Percentiles rank a stretch among this genome's conserved stretches.
These are phyloP conservation scores for Hyposoter dolosus DNA, from an alignment of 2,888 invertebrate species.

Conservation along the genomic window DNA sequence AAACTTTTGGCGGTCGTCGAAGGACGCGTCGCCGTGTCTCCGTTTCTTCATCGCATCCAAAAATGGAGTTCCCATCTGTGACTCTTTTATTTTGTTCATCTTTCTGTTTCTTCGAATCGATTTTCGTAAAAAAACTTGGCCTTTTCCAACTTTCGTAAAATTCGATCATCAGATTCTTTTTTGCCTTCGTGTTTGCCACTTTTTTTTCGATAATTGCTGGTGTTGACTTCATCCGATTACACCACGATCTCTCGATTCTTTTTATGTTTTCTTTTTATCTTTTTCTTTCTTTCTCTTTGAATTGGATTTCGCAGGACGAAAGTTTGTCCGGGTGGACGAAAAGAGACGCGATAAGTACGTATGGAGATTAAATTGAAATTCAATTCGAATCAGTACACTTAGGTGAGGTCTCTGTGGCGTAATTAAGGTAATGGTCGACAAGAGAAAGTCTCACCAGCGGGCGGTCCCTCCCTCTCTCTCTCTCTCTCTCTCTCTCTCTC, in stretches of 20 bases:
- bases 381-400: conserved; percentile 67
- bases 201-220: neutral
- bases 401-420: conserved; percentile 60
- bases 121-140: neutral
- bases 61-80: neutral
- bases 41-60: conserved; percentile 51
- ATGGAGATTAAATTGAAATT: conserved; percentile 66
- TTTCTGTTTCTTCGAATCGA: neutral
- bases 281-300: neutral
- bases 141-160: neutral
- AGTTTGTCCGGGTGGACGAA: conserved; percentile 42
- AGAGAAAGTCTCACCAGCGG: conserved; percentile 60
- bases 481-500: conserved; percentile 23
- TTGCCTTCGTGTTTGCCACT: neutral
- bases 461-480: conserved; percentile 12
- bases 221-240: conserved; percentile 30
- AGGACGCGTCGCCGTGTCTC: conserved; percentile 75
- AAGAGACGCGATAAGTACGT: conserved; percentile 55
- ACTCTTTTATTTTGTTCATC: no score
- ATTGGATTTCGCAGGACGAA: conserved; percentile 31
- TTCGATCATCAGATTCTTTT: neutral
- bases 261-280: neutral
- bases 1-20: conserved; percentile 80
- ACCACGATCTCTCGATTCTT: conserved; percentile 24
- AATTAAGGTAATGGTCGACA: conserved; percentile 69